These are phyloP conservation scores for Oenanthe oenanthe DNA, from an alignment of 2,113 vertebrate genomes.

Conservation along the genomic window DNA sequence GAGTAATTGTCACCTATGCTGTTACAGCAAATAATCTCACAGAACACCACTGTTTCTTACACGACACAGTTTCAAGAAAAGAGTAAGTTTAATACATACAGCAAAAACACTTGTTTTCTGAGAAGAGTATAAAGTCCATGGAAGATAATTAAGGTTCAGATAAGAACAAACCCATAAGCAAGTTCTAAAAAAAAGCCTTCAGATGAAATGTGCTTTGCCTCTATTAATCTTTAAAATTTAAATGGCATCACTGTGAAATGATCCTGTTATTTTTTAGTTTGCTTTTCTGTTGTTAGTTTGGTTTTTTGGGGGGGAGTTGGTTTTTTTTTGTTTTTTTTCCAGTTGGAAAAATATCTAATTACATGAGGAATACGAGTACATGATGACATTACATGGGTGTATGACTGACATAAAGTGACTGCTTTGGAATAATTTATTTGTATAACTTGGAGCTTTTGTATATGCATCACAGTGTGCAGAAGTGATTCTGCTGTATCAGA, in stretches of 20 bases:
- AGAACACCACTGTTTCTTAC: not conserved
- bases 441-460: not conserved
- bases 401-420: not conserved
- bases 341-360: not conserved
- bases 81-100: not conserved
- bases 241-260: not conserved
- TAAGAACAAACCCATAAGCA: not conserved
- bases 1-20: not conserved
- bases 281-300: not conserved
- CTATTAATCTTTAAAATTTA: not conserved
- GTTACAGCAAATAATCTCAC: not conserved
- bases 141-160: not conserved
- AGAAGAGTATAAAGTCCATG: not conserved
- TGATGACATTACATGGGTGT: not conserved
- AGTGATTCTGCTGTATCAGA: not conserved
- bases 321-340: not conserved
- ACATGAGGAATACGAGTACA: not conserved
- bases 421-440: not conserved
- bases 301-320: too few species aligned
- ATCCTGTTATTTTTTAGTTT: not conserved
- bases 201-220: not conserved
- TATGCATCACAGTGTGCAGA: not conserved
- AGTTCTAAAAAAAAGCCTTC: constrained; percentile 21
- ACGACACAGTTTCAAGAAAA: not conserved
- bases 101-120: not conserved